Evolutionary conservation across 2,797 vertebrate species (phyloP), one percentile per base, ranked within the genome.

Genomic region (Oryzias sinensis): DNA sequence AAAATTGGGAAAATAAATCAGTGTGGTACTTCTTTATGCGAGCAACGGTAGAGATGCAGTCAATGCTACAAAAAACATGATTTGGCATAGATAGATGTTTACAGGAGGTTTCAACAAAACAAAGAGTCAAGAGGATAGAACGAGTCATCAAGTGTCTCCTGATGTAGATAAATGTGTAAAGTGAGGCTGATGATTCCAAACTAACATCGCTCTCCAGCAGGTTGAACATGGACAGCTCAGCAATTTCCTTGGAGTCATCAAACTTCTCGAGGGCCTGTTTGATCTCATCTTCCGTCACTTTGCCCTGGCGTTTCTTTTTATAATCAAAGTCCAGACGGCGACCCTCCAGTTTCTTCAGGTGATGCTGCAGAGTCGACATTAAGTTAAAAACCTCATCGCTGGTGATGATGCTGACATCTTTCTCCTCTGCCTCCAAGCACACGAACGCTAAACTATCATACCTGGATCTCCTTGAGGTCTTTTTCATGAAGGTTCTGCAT

Each of bases 261-360:
- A 99, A 99, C 65, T 99, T 99, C 81, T 99, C 97, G 53, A 98
- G 89, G 1, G 97, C 97, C 60, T 95, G 94, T 67, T 95, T 97
- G 76, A 99, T 86, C 73, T 99, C 97, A 0, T 99, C 96, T 0
- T 99, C 97, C 2, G 92, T 94, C 65, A 97, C 90, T 82, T 96
- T 99, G 78, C 94, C 94, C 85, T 98, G 96, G n/a, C 97, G 94
- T 83, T 99, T 99, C 92, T 98, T 99, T 87, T 99, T 99, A 74
- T 98, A 99, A 83, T 99, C 97, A 62, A 99, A 99, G 90, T 99
- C 97, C 82, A 99, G 84, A 56, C 97, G 95, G 6, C 97, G 91
- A 11, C 97, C 97, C 70, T 99, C 91, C 86, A 99, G 68, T 79
- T 99, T 99, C 89, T 99, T 99, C 71, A 99, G 89, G 77, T 99